phyloP scores from a whole-genome alignment of 2,797 vertebrate genomes.

The Sebastes oblongus region DNA sequence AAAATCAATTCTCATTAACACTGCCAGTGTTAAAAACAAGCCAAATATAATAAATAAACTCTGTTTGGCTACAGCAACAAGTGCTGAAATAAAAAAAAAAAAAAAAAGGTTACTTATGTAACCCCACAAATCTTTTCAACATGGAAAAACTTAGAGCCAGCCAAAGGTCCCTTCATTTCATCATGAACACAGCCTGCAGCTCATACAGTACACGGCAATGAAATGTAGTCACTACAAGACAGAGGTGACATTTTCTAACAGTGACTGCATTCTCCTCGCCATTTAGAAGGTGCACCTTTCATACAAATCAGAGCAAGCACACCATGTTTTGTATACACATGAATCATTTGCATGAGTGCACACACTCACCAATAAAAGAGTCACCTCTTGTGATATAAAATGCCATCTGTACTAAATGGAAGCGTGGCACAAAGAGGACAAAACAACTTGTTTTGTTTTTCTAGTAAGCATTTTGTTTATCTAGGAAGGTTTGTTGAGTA shows the following conservation, averaged over 20 bases:
- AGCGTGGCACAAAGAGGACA: neutral
- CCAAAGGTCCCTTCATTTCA: slow-evolving; percentile 5
- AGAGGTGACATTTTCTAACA: neutral
- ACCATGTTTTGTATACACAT: slow-evolving; percentile 3
- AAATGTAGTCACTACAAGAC: neutral
- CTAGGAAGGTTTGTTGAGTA: neutral
- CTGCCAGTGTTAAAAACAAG: neutral
- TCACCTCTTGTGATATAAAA: slow-evolving; percentile 1
- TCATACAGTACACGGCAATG: neutral
- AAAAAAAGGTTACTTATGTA: neutral
- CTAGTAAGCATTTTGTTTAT: neutral
- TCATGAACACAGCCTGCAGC: neutral
- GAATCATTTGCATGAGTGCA: slow-evolving; percentile 4
- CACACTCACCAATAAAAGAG: neutral
- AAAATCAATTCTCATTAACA: slow-evolving; percentile 21
- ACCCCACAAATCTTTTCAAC: slow-evolving; percentile 4
- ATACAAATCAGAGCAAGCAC: slow-evolving; percentile 17
- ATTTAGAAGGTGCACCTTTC: neutral
- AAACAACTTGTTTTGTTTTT: neutral
- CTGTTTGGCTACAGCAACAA: neutral
- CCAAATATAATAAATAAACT: neutral
- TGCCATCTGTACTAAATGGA: slow-evolving; percentile 7
- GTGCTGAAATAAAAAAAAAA: neutral
- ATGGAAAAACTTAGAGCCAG: neutral
- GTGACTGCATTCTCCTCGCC: neutral